Evolutionary conservation across 2,113 vertebrate species (phyloP).

Genomic region (Dryoscopus gambensis): DNA sequence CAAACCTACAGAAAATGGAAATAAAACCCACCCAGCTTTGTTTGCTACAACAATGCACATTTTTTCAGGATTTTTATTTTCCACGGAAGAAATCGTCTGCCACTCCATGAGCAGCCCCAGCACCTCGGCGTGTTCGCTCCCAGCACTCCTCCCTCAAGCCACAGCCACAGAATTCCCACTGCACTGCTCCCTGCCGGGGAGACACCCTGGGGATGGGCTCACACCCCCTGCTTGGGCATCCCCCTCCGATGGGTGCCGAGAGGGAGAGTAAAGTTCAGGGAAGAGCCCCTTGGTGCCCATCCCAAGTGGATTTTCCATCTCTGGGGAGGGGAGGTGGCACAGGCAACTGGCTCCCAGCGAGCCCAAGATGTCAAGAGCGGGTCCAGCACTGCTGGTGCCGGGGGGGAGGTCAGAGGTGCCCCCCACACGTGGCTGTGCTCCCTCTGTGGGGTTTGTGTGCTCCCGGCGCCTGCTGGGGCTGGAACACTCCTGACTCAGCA

Average conservation of each 20-base stretch:
- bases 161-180: neutral
- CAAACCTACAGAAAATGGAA: neutral
- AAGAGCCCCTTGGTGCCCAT: neutral
- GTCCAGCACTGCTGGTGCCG: neutral
- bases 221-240: neutral
- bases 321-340: neutral
- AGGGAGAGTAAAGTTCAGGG: neutral
- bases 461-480: neutral
- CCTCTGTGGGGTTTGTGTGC: too few relatives aligned
- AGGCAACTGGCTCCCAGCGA: neutral
- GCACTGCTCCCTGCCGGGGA: neutral
- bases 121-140: fast-evolving
- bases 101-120: neutral
- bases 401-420: neutral
- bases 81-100: neutral
- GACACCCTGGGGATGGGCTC: neutral
- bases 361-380: neutral
- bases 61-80: neutral
- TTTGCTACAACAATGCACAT: neutral
- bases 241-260: fast-evolving
- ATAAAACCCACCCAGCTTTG: neutral
- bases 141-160: neutral
- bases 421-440: fast-evolving
- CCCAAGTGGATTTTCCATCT: neutral
- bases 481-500: neutral